phyloP scores from a whole-genome alignment of 2,113 vertebrate genomes.

The Callocephalon fimbriatum region DNA sequence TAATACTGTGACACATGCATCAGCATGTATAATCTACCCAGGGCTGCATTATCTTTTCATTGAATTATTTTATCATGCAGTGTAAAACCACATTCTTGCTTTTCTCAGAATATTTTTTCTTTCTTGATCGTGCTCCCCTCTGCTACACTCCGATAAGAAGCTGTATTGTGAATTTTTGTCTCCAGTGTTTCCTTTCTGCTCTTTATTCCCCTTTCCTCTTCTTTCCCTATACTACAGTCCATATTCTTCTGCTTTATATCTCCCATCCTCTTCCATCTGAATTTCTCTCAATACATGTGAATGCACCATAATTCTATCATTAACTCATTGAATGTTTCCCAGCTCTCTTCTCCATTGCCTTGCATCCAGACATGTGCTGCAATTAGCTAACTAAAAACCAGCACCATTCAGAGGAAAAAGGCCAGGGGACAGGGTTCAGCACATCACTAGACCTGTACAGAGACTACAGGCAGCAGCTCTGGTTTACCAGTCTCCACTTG shows the following conservation, averaged over 20 bases:
- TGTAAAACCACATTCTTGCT: not conserved
- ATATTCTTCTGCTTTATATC: not conserved
- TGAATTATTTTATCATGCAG: not conserved
- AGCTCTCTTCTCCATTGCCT: not conserved
- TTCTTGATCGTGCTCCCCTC: not conserved
- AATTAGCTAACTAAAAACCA: not conserved
- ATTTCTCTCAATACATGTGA: not conserved
- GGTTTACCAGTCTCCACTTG: not conserved
- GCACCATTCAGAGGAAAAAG: not conserved
- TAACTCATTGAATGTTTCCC: not conserved
- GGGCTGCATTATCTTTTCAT: not conserved
- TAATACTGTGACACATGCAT: not conserved
- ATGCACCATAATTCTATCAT: not conserved
- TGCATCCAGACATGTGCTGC: not conserved
- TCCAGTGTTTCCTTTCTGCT: not conserved
- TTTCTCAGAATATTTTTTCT: not conserved
- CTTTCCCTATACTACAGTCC: not conserved
- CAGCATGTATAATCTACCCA: not conserved
- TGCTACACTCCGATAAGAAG: not conserved
- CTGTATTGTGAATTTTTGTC: not conserved
- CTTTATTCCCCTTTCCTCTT: not conserved
- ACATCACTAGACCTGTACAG: not conserved
- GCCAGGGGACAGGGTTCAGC: not conserved
- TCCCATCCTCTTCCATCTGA: not conserved
- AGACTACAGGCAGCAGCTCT: not conserved